Percentiles rank a stretch among this genome's conserved stretches.
These are phyloP conservation scores for Dendrocopos noguchii DNA, from an alignment of 2,113 vertebrate species.

Conservation along the genomic window DNA sequence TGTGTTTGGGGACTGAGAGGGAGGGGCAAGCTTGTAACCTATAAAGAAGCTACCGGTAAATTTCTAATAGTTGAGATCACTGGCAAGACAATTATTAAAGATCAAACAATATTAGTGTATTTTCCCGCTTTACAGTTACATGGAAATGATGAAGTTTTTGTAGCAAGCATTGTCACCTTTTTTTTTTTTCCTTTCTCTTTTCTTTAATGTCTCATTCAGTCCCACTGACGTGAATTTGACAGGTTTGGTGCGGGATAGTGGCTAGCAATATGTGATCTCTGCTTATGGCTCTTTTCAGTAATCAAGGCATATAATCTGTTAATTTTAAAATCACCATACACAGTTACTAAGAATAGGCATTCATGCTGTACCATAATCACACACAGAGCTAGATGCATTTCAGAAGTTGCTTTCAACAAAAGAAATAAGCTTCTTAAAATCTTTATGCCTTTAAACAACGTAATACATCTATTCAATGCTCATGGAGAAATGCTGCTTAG, in stretches of 20 bases:
- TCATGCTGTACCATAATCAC: conserved; percentile 4
- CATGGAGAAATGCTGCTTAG: conserved; percentile 37
- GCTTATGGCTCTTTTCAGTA: conserved; percentile 13
- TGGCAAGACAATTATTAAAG: background rate
- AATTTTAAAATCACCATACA: conserved; percentile 25
- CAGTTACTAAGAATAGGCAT: conserved; percentile 56
- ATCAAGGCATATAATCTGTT: conserved; percentile 18
- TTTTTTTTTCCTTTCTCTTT: background rate
- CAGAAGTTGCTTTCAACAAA: conserved; percentile 27
- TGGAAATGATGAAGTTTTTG: conserved; percentile 23
- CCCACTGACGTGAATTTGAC: background rate
- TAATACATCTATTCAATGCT: background rate
- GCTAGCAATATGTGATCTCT: background rate
- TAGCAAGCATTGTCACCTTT: background rate
- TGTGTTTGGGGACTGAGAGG: background rate
- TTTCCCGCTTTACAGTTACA: background rate
- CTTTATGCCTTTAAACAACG: background rate
- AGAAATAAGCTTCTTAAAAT: conserved; percentile 60
- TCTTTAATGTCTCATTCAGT: background rate
- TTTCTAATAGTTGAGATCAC: background rate
- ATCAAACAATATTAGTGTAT: background rate
- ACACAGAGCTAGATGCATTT: conserved; percentile 12
- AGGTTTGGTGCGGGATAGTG: background rate
- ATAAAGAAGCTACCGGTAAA: background rate
- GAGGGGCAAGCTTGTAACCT: conserved; percentile 26